Percentiles rank a stretch among this genome's conserved stretches.
These are phyloP conservation scores for Drosophila ercepeae DNA, from an alignment of 1,140 invertebrate species.

Conservation along the genomic window DNA sequence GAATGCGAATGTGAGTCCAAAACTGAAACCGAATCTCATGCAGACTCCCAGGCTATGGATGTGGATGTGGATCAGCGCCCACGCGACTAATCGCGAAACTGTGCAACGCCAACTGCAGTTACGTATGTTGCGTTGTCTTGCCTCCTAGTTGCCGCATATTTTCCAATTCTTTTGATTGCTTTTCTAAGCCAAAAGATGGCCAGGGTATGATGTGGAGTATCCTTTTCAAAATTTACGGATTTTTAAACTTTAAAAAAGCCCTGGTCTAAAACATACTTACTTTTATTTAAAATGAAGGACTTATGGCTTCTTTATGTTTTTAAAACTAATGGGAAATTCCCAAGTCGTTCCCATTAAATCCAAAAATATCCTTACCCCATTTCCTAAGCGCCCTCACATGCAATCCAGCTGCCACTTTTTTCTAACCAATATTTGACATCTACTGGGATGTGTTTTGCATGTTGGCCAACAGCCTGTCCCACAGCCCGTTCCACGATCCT, in stretches of 20 bases:
- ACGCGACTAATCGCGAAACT: conserved; percentile 52
- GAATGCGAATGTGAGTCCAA: conserved; percentile 3
- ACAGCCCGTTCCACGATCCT: conserved; percentile 2
- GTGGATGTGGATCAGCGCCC: conserved; percentile 29
- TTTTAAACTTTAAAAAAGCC: neutral
- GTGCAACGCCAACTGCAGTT: conserved; percentile 72
- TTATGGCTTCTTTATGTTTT: neutral
- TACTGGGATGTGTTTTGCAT: conserved; percentile 54
- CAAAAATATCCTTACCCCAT: neutral
- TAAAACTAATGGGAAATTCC: neutral
- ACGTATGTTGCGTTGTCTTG: conserved; percentile 71
- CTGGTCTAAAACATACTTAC: neutral
- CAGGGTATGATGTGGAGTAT: conserved; percentile 8
- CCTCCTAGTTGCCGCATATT: conserved; percentile 22
- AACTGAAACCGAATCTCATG: conserved; percentile 14
- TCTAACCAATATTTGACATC: conserved; percentile 38
- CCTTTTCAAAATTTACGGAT: too few relatives aligned
- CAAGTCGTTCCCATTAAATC: neutral
- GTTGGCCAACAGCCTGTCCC: conserved; percentile 65
- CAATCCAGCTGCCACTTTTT: conserved; percentile 51
- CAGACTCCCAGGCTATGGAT: conserved; percentile 3
- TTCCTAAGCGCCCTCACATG: conserved; percentile 61
- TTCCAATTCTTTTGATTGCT: conserved; percentile 61
- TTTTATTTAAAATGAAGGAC: too few relatives aligned
- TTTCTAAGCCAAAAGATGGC: conserved; percentile 38